Evolutionary conservation across 2,797 vertebrate species (phyloP), one percentile per base, ranked within the genome.

Genomic region (Chrosomus eos): DNA sequence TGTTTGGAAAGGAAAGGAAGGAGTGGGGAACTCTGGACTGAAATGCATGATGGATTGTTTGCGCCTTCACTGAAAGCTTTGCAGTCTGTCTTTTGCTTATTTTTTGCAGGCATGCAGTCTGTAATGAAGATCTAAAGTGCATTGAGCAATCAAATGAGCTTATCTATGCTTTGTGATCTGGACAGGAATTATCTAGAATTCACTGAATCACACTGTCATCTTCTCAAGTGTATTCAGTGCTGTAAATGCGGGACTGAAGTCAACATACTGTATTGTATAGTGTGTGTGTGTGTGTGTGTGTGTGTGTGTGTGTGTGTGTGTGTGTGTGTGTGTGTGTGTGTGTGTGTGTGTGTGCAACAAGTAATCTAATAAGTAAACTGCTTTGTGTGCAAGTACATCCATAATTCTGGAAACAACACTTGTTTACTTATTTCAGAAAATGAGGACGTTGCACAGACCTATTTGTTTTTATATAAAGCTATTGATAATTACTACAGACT

Each of bases 361-460:
- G 62, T 28, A 14, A 64, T 64, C 14, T 18, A 64, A 28, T 31
- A 64, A 31, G 28, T 31, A 64, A 18, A 72, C 38, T 48, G 26
- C 67, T 53, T 38, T 82, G 84, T 78, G 70, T 88, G 86, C 87
- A 88, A 60, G 43, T 13, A 38, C 51, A 45, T 53, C 33, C 28
- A 48, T 26, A 38, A 43, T 92, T 94, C 91, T 94, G 93, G 93
- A 93, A 93, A 93, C 92, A 88, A 93, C 91, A 89, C 85, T 83
- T 43, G 45, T 78, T 68, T 87, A 80, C 85, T 62, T 55, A 43
- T 45, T 18, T 81, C 90, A 85, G 53, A 83, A 87, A 78, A 87
- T 68, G 89, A 85, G 86, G 83, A 83, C 78, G 8, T 18, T 38
- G 31, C 51, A 83, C 80, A 84, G 87, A 85, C 86, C 89, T 60